phyloP scores from a whole-genome alignment of 30 jellyfish, hydroid and myxozoan species.

The Hydractinia echinata region DNA sequence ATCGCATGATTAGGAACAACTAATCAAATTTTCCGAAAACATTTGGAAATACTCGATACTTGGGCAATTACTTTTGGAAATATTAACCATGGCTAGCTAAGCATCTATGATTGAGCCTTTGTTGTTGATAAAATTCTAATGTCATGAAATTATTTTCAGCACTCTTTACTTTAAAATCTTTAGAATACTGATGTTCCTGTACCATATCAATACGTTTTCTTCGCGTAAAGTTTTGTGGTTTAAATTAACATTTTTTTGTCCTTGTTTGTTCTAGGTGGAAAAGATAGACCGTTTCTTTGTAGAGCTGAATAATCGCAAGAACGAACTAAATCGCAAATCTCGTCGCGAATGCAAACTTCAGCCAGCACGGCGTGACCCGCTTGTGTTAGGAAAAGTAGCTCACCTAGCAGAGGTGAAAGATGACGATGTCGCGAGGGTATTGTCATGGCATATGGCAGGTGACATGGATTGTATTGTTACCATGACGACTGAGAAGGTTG shows the following conservation, averaged over 20 bases:
- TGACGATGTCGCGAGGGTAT: conserved; percentile 62
- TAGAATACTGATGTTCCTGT: too few species aligned
- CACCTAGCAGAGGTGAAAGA: conserved; percentile 56
- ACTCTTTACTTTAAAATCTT: too few species aligned
- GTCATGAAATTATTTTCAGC: too few species aligned
- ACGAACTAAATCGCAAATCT: conserved; percentile 16
- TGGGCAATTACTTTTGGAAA: too few species aligned
- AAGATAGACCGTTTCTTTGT: conserved; percentile 14
- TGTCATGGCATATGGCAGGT: conserved; percentile 68
- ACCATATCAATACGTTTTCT: too few species aligned
- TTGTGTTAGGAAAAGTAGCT: conserved; percentile 60
- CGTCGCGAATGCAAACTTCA: conserved; percentile 45
- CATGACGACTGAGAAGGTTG: conserved; percentile 55
- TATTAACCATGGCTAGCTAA: too few species aligned
- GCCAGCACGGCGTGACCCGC: conserved; percentile 37
- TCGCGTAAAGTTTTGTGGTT: too few species aligned
- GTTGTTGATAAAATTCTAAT: too few species aligned
- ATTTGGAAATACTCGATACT: too few species aligned
- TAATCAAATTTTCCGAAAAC: too few species aligned
- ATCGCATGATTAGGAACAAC: too few species aligned
- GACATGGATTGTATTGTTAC: conserved; percentile 77
- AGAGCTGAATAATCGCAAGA: neutral
- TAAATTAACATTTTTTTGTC: neutral
- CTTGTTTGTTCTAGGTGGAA: conserved; percentile 6
- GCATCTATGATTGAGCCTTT: too few species aligned